Evolutionary conservation across 2,797 vertebrate genomes (phyloP), one percentile per base, ranked within the genome.

Genomic region (Bryconaethiops microstoma): DNA sequence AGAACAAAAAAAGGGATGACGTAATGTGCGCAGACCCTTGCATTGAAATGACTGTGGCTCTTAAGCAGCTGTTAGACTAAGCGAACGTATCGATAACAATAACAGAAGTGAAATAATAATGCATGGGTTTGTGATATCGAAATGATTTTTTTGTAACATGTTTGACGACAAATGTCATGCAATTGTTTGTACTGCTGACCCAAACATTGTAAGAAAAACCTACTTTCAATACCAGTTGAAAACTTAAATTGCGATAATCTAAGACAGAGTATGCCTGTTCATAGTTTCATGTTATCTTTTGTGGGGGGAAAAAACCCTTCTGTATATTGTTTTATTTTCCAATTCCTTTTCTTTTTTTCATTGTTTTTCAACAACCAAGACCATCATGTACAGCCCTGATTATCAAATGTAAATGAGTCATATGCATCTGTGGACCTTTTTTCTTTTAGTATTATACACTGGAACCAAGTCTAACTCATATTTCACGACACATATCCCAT

Each of bases 401-500:
- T 90, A 91, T 88, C 84, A 88, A 88, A 77, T 94, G 92, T 92
- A 92, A 93, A 93, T 91, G 91, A 92, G 88, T 90, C 88, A 91
- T 86, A 86, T 92, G 91, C 93, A 89, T 91, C 88, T 92, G 91
- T 93, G 90, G 92, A 92, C 87, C 89, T 93, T 91, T 87, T 91
- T 87, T 91, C 90, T 82, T 91, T 86, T 85, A 94, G 93, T 94
- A 92, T 90, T 91, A 93, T 95, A 95, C 94, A 95, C 94, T 95
- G 94, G 94, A 95, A 91, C 85, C 86, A 87, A 88, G 90, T 93
- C 89, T 90, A 89, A 91, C 88, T 88, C 83, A 88, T 92, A 88
- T 88, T 88, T 88, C 82, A 84, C 84, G 84, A 82, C 84, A 91
- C 83, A 83, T 86, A 81, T 88, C 83, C 89, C 88, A 79, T 86